phyloP scores from a whole-genome alignment of 2,113 vertebrate genomes.

The Salminus brasiliensis region DNA sequence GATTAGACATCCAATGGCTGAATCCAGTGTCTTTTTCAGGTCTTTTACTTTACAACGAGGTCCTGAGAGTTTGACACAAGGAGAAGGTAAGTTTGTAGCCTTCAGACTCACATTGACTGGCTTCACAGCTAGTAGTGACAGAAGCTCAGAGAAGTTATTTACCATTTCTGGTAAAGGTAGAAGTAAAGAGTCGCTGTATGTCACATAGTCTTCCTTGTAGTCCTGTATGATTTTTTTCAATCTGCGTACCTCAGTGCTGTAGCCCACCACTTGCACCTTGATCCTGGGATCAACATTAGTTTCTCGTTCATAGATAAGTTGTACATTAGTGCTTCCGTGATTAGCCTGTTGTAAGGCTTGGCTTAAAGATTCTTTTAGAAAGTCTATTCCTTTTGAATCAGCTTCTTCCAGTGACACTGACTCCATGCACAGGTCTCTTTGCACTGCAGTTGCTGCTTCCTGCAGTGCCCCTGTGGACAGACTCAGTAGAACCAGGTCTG shows the following conservation, averaged over 20 bases:
- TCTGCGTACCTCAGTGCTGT: constrained; percentile 52
- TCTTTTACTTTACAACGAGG: constrained; percentile 49
- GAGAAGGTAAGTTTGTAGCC: constrained; percentile 22
- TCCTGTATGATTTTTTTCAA: constrained; percentile 57
- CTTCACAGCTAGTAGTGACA: constrained; percentile 49
- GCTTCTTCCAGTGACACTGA: constrained; percentile 52
- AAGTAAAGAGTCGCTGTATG: constrained; percentile 38
- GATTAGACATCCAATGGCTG: constrained; percentile 42
- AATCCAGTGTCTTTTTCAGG: background rate
- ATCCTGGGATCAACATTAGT: background rate
- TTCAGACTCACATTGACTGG: constrained; percentile 40
- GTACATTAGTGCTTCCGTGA: constrained; percentile 28
- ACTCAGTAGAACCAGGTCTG: constrained; percentile 61
- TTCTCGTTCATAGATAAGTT: constrained; percentile 48
- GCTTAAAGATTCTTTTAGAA: constrained; percentile 56
- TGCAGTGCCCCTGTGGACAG: constrained; percentile 58
- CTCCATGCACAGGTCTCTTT: constrained; percentile 48
- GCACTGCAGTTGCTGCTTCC: constrained; percentile 54
- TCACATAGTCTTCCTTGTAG: constrained; percentile 55
- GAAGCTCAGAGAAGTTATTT: constrained; percentile 53
- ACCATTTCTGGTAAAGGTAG: constrained; percentile 56
- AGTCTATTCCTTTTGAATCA: constrained; percentile 33
- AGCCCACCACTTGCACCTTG: constrained; percentile 61
- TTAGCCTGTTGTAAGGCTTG: constrained; percentile 51
- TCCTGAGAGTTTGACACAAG: constrained; percentile 61